These are phyloP conservation scores for Halichondria panicea DNA, from an alignment of 37 sponge, comb jelly and placozoan genomes.

Conservation along the genomic window DNA sequence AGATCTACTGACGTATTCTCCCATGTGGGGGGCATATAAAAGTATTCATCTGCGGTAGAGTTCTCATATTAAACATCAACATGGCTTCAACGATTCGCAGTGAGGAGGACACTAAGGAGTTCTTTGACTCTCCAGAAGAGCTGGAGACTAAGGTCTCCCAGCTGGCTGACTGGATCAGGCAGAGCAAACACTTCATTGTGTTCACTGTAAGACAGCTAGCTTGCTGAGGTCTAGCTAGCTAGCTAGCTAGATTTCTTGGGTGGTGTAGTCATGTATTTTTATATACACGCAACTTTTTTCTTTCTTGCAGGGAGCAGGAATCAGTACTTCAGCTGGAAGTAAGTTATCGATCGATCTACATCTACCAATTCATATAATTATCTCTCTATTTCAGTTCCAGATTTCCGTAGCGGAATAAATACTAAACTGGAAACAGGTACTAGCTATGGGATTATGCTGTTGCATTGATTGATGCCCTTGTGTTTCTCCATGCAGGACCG, in stretches of 20 bases:
- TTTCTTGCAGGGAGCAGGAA: slow-evolving; percentile 75
- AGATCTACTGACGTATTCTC: no score
- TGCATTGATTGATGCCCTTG: no score
- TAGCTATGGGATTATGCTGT: no score
- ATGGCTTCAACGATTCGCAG: slow-evolving; percentile 68
- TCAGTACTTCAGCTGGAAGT: slow-evolving; percentile 83
- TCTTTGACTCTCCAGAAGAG: slow-evolving; percentile 66
- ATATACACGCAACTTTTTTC: neutral
- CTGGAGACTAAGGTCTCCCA: slow-evolving; percentile 52
- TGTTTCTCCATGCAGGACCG: no score
- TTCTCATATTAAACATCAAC: no score
- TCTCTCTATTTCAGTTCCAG: slow-evolving; percentile 81
- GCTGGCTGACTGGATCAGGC: slow-evolving; percentile 56
- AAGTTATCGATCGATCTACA: slow-evolving; percentile 25
- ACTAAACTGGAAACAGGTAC: slow-evolving; percentile 65
- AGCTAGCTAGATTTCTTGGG: neutral
- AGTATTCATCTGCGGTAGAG: no score
- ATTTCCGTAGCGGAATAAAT: slow-evolving; percentile 82
- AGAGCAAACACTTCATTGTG: slow-evolving; percentile 62
- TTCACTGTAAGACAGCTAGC: slow-evolving; percentile 73
- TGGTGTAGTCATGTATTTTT: neutral
- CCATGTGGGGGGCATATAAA: no score
- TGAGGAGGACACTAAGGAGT: slow-evolving; percentile 64
- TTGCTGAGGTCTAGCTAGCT: neutral
- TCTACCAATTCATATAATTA: no score